These are phyloP conservation scores for Micrastur ruficollis DNA, from an alignment of 2,797 vertebrate genomes.

Conservation along the genomic window DNA sequence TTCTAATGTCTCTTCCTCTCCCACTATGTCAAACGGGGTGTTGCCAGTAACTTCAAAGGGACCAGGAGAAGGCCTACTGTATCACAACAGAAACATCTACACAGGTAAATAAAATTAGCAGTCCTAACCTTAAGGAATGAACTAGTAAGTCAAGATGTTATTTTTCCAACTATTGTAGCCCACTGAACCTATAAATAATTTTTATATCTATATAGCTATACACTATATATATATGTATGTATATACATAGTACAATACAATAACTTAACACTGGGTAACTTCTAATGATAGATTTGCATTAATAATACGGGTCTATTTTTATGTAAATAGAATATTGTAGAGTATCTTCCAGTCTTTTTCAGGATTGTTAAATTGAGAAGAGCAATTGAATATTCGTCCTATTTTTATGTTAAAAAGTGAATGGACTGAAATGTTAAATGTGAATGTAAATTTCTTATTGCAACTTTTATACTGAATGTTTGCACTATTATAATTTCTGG, in stretches of 20 bases:
- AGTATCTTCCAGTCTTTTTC: conserved; percentile 81
- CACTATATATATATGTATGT: conserved; percentile 22
- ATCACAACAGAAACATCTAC: not conserved
- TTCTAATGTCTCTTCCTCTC: not conserved
- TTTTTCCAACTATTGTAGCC: not conserved
- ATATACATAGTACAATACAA: conserved; percentile 48
- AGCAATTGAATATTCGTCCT: conserved; percentile 79
- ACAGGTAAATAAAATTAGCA: not conserved
- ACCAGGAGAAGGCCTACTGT: not conserved
- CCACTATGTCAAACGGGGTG: not conserved
- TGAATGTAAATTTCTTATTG: conserved; percentile 86
- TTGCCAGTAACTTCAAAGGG: not conserved
- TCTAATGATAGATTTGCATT: conserved; percentile 77
- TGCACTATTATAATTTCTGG: conserved; percentile 81
- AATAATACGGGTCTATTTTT: conserved; percentile 86
- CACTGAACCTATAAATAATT: not conserved
- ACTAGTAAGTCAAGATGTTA: not conserved
- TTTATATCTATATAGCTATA: conserved; percentile 15
- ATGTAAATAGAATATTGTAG: conserved; percentile 79
- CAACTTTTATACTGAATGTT: conserved; percentile 85
- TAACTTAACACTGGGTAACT: conserved; percentile 74
- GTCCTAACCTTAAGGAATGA: not conserved
- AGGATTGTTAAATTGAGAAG: conserved; percentile 74
- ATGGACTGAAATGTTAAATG: conserved; percentile 79
- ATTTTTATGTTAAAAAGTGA: conserved; percentile 81